Conservation (phyloP, 1,140 invertebrate genomes). For the Aphaenogaster floridana region DNA sequence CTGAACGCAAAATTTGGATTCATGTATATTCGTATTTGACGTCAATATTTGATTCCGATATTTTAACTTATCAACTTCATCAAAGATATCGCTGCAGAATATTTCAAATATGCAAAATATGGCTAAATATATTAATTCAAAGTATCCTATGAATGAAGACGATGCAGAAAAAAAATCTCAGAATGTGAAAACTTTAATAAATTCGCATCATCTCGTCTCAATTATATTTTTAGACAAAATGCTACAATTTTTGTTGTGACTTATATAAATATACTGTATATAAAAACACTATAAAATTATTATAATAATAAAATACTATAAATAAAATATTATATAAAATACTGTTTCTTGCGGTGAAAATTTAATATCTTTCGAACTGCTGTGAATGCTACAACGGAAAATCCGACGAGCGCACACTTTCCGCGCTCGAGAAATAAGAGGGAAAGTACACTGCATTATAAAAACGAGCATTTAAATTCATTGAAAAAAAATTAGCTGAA, state of each 20-base stretch:
- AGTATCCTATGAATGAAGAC: neutral
- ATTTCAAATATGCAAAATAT: neutral
- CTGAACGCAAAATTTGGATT: neutral
- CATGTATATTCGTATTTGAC: conserved; percentile 2
- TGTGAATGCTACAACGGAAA: neutral
- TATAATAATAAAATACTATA: neutral
- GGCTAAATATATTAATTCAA: neutral
- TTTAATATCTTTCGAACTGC: neutral
- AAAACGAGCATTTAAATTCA: conserved; percentile 39
- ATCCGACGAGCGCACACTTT: neutral
- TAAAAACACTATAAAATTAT: neutral
- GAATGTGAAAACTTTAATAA: neutral
- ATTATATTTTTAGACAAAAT: neutral
- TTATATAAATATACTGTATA: neutral
- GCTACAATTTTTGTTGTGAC: neutral
- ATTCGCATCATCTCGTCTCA: neutral
- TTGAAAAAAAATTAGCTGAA: conserved; percentile 39
- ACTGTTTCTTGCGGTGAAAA: neutral
- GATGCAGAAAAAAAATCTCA: neutral
- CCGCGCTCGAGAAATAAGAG: neutral
- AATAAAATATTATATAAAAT: neutral
- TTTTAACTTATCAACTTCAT: neutral
- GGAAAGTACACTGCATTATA: neutral
- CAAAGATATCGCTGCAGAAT: neutral
- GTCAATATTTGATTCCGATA: neutral